These are phyloP conservation scores for Drosophila colorata DNA, from an alignment of 2,888 invertebrate species.

Conservation along the genomic window DNA sequence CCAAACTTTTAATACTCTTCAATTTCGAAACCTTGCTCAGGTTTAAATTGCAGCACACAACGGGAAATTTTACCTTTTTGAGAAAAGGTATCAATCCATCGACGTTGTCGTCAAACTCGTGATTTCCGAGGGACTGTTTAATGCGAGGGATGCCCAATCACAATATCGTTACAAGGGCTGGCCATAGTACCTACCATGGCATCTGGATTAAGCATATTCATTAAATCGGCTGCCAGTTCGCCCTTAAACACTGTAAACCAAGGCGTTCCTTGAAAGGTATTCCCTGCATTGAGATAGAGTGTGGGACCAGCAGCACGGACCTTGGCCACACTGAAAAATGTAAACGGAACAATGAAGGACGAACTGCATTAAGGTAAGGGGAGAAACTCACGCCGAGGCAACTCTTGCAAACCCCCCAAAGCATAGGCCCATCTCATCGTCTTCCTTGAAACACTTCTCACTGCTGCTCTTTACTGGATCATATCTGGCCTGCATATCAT, in stretches of 20 bases:
- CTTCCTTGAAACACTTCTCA: conserved; percentile 86
- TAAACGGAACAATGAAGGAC: neutral
- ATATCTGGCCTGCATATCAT: conserved; percentile 94
- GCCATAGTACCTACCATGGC: conserved; percentile 89
- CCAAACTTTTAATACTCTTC: conserved; percentile 86
- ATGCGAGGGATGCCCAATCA: neutral
- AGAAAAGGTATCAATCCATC: conserved; percentile 10
- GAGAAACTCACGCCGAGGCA: conserved; percentile 82
- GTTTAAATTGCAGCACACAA: conserved; percentile 90
- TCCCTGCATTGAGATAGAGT: conserved; percentile 93
- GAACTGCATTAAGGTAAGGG: neutral
- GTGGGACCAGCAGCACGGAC: conserved; percentile 23
- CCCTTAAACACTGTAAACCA: conserved; percentile 94
- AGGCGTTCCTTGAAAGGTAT: conserved; percentile 93
- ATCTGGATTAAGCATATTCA: conserved; percentile 91
- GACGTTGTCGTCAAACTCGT: conserved; percentile 6
- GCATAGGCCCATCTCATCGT: conserved; percentile 87
- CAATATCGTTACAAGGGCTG: neutral
- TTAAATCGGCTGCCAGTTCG: conserved; percentile 90
- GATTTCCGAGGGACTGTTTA: neutral
- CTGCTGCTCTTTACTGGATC: conserved; percentile 90
- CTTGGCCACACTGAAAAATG: conserved; percentile 21
- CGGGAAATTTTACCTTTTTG: conserved; percentile 8
- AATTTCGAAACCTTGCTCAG: neutral
- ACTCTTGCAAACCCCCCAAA: conserved; percentile 93